Evolutionary conservation across 2,888 invertebrate genomes (phyloP).

Genomic region (Cosmia pyralina): DNA sequence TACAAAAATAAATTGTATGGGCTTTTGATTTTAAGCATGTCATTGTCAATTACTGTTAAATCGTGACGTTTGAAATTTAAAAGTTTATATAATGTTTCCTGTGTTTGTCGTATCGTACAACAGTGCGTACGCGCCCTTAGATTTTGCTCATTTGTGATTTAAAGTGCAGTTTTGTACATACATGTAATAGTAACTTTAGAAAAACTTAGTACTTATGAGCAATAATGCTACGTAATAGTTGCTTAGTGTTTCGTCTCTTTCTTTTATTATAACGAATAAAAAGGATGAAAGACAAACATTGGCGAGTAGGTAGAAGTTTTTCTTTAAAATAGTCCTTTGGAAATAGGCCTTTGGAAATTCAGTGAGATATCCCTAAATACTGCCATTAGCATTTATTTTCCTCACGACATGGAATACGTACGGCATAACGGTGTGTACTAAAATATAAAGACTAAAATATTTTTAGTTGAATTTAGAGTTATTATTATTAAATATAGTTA

Average conservation of each 20-base stretch:
- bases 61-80: slow-evolving; percentile 34
- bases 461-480: slow-evolving; percentile 63
- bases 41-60: slow-evolving; percentile 48
- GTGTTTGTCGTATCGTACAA: slow-evolving; percentile 22
- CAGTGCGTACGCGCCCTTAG: slow-evolving; percentile 30
- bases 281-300: slow-evolving; percentile 61
- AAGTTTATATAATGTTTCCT: slow-evolving; percentile 3
- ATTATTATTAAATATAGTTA: slow-evolving; percentile 53
- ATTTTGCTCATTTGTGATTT: slow-evolving; percentile 61
- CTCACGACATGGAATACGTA: slow-evolving; percentile 36
- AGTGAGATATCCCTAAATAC: slow-evolving; percentile 50
- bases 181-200: slow-evolving; percentile 55
- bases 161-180: slow-evolving; percentile 66
- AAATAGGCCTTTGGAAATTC: slow-evolving; percentile 35
- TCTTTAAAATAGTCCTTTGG: slow-evolving; percentile 57
- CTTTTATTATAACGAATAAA: slow-evolving; percentile 67
- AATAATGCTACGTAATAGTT: slow-evolving; percentile 60
- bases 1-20: not conserved
- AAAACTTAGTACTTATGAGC: slow-evolving; percentile 60
- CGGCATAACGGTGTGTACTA: slow-evolving; percentile 50
- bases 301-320: slow-evolving; percentile 54
- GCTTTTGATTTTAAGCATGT: slow-evolving; percentile 45
- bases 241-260: slow-evolving; percentile 67
- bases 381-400: slow-evolving; percentile 65
- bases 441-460: slow-evolving; percentile 61